Conservation (phyloP, 2,797 vertebrate species). For the Epinephelus coioides region DNA sequence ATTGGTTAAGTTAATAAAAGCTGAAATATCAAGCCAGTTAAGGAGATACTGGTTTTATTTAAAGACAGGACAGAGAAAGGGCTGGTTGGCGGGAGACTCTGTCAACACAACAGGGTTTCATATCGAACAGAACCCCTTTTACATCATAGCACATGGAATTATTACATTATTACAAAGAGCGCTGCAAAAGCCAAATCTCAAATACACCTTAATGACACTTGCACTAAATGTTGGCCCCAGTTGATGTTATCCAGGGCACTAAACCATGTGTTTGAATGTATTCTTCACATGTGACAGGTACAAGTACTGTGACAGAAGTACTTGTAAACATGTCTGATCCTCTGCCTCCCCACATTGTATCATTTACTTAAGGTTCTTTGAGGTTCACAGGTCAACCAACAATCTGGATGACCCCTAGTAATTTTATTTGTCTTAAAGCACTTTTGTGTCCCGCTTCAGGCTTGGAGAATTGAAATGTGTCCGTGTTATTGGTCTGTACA, state of each 20-base stretch:
- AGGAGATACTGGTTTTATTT: constrained; percentile 8
- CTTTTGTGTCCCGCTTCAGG: constrained; percentile 52
- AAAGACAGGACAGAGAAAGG: constrained; percentile 14
- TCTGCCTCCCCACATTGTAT: not conserved
- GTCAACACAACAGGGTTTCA: constrained; percentile 20
- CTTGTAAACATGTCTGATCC: constrained; percentile 52
- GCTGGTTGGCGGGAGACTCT: constrained; percentile 8
- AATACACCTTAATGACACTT: not conserved
- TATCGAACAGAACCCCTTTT: not conserved
- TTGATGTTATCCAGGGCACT: constrained; percentile 2
- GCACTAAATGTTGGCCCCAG: constrained; percentile 8
- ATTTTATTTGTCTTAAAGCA: constrained; percentile 63
- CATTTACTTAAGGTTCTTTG: not conserved
- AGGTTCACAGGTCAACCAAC: not conserved
- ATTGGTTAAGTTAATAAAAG: constrained; percentile 55
- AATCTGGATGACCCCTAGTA: constrained; percentile 9
- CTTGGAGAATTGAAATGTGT: constrained; percentile 15
- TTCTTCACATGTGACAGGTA: constrained; percentile 19
- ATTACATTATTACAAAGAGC: not conserved
- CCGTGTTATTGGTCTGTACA: not conserved
- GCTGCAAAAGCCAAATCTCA: not conserved
- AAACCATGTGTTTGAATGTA: constrained; percentile 74
- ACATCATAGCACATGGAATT: not conserved
- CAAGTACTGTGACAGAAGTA: constrained; percentile 61
- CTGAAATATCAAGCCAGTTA: constrained; percentile 19